Percentiles rank a stretch among this genome's conserved stretches.
phyloP scores from a whole-genome alignment of 2,888 invertebrate species.

The Lepidonotus clava region DNA sequence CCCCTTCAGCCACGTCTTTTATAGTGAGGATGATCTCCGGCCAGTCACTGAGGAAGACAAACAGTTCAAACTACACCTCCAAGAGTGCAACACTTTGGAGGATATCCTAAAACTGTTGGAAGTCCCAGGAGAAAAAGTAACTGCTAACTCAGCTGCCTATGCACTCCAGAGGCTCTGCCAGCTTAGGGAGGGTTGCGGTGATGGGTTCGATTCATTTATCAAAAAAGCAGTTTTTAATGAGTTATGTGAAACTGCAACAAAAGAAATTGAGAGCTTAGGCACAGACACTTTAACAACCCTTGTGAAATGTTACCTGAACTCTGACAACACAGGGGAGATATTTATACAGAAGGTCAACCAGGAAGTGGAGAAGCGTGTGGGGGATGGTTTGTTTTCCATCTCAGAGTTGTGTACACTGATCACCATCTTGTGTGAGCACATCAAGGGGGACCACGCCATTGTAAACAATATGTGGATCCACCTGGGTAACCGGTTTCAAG shows the following conservation, averaged over 20 bases:
- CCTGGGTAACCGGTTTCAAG: slow-evolving; percentile 83
- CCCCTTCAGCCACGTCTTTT: slow-evolving; percentile 63
- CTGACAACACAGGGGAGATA: slow-evolving; percentile 62
- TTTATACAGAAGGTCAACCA: slow-evolving; percentile 82
- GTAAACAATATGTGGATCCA: slow-evolving; percentile 87
- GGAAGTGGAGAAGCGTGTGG: slow-evolving; percentile 84
- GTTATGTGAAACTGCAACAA: slow-evolving; percentile 81
- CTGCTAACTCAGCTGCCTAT: slow-evolving; percentile 71
- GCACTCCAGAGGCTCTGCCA: slow-evolving; percentile 69
- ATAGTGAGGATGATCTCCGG: slow-evolving; percentile 62
- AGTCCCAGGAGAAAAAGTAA: slow-evolving; percentile 82
- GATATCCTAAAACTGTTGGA: slow-evolving; percentile 81
- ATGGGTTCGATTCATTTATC: slow-evolving; percentile 78
- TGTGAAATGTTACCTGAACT: slow-evolving; percentile 66
- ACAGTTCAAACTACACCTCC: slow-evolving; percentile 65
- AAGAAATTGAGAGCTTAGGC: slow-evolving; percentile 64
- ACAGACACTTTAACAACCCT: slow-evolving; percentile 66
- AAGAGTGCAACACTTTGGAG: slow-evolving; percentile 66
- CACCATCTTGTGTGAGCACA: slow-evolving; percentile 83
- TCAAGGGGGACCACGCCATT: slow-evolving; percentile 81
- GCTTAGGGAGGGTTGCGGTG: slow-evolving; percentile 72
- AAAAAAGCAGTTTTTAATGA: slow-evolving; percentile 81
- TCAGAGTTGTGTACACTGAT: slow-evolving; percentile 84
- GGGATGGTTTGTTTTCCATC: slow-evolving; percentile 84
- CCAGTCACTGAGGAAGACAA: slow-evolving; percentile 66